A percentile compares a stretch with the other conserved stretches of the same genome.
phyloP scores from a whole-genome alignment of 2,888 invertebrate species.

The Melinaea marsaeus region DNA sequence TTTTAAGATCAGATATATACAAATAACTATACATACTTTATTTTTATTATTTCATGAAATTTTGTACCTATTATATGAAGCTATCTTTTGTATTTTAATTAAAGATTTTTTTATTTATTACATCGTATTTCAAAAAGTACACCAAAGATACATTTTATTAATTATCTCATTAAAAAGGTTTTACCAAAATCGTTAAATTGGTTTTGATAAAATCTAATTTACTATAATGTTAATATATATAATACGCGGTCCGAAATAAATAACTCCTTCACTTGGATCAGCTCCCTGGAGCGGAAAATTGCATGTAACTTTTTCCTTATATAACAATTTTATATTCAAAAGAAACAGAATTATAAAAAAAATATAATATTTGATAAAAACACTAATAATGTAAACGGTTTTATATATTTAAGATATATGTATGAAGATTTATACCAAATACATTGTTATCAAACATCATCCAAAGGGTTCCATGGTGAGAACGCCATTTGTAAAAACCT shows the following conservation, averaged over 20 bases:
- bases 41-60: too few relatives aligned
- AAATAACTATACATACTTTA: too few relatives aligned
- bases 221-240: background rate
- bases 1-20: too few relatives aligned
- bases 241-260: background rate
- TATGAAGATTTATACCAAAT: background rate
- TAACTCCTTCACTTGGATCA: background rate
- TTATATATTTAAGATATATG: background rate
- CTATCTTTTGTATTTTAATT: too few relatives aligned
- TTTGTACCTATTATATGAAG: too few relatives aligned
- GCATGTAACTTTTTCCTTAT: background rate
- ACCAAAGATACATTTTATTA: too few relatives aligned
- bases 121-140: too few relatives aligned
- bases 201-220: too few relatives aligned
- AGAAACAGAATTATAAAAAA: background rate
- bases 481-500: background rate
- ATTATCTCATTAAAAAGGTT: too few relatives aligned
- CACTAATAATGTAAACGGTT: background rate
- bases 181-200: too few relatives aligned
- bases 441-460: background rate
- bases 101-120: too few relatives aligned
- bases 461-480: background rate
- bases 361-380: background rate
- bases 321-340: background rate
- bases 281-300: conserved; percentile 10